Evolutionary conservation across 1,140 invertebrate genomes (phyloP).

Genomic region (Ceratosolen solmsi): DNA sequence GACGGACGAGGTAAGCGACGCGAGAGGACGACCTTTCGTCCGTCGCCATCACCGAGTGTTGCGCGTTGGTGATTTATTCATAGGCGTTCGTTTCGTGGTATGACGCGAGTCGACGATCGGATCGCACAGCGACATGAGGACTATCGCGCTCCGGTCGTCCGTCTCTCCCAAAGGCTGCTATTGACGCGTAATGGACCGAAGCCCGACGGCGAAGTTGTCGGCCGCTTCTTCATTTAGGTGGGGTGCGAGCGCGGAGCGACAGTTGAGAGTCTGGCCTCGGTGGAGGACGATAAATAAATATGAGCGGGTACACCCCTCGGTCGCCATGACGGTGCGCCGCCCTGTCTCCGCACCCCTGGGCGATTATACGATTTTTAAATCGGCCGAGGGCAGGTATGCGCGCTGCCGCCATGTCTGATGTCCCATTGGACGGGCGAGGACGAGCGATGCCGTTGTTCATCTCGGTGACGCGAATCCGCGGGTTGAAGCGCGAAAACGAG

Average conservation of each 20-base stretch:
- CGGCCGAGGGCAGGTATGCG: conserved; percentile 29
- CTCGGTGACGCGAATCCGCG: neutral
- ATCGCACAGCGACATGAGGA: too few relatives aligned
- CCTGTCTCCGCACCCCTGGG: neutral
- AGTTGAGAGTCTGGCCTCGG: neutral
- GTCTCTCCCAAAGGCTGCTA: neutral
- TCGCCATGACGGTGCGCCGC: conserved; percentile 12
- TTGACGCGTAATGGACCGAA: conserved; percentile 36
- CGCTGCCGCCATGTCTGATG: conserved; percentile 1
- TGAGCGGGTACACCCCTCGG: conserved; percentile 6
- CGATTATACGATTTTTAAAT: neutral
- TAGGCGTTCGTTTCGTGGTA: too few relatives aligned
- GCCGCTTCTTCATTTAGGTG: too few relatives aligned
- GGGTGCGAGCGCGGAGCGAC: conserved; percentile 1
- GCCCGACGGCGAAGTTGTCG: neutral
- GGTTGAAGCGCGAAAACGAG: neutral
- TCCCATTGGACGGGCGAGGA: conserved; percentile 25
- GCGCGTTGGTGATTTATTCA: too few relatives aligned
- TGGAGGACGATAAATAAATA: conserved; percentile 3
- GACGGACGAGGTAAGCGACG: too few relatives aligned
- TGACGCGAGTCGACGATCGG: too few relatives aligned
- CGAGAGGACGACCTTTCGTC: too few relatives aligned
- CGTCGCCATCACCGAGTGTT: too few relatives aligned
- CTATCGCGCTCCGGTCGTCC: too few relatives aligned
- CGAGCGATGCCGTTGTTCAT: neutral